Evolutionary conservation across 1,140 invertebrate genomes (phyloP), one percentile per base, ranked within the genome.

Genomic region (Charaxes varanes): DNA sequence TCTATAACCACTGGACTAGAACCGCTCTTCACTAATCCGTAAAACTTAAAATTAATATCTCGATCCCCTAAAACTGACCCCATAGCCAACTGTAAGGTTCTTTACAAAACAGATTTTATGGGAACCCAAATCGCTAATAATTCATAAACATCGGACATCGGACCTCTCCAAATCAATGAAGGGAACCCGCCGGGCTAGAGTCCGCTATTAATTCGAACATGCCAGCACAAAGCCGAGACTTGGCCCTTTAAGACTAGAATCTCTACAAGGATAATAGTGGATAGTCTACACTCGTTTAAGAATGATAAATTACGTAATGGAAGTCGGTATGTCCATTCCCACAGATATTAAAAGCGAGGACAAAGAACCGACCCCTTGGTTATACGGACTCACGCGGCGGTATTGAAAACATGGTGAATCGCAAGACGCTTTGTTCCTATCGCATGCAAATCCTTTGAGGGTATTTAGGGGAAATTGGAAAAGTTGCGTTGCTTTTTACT

Each of bases 251-350:
- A 68, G 49, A 59, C 64, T 60, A 59, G 58, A 60, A 60, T 60
- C 54, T 54, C 61, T 50, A 69, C 53, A 59, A 57, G 58, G 47
- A 71, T 65, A 74, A 70, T 63, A 67, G 58, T 47, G 41, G 52
- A 58, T 62, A 57, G 52, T 63, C 55, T 60, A 62, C 64, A 64
- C 67, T 71, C 52, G 68, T 72, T 82, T 78, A 80, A 79, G 74
- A 79, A 79, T 82, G 78, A 82, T 82, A 79, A 82, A 82, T 82
- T 74, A 64, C 71, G 62, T 44, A 78, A 77, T 74, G 69, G 67
- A 46, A 77, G 59, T 69, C 70, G 78, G 78, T 66, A 79, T 78
- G 78, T 82, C 72, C 64, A 78, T 82, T 82, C 78, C 78, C 78
- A 82, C 78, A 82, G 76, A 82, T 82, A 82, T 82, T 82, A 82